Conservation (phyloP, 2,797 vertebrate genomes). For the Coregonus ussuriensis region DNA sequence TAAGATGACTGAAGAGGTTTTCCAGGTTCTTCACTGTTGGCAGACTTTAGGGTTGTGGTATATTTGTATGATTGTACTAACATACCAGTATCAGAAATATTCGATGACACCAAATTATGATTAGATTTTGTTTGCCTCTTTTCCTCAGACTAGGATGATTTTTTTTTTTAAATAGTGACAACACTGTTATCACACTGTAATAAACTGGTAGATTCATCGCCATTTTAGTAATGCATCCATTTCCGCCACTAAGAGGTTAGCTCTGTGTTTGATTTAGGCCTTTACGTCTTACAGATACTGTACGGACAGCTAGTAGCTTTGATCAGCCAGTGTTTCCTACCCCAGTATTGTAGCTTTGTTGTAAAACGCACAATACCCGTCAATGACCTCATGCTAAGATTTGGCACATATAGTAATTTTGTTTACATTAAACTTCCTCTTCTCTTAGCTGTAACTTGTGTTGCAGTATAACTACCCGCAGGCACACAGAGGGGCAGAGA, state of each 20-base stretch:
- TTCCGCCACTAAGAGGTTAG: not conserved
- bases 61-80: no score
- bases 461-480: not conserved
- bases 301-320: constrained; percentile 22
- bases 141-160: not conserved
- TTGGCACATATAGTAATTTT: constrained; percentile 43
- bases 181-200: not conserved
- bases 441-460: constrained; percentile 22
- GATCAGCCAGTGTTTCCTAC: constrained; percentile 38
- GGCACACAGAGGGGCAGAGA: constrained; percentile 8
- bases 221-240: not conserved
- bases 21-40: not conserved
- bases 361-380: constrained; percentile 30
- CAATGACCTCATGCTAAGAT: constrained; percentile 43
- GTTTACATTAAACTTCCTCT: constrained; percentile 54
- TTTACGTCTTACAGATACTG: not conserved
- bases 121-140: not conserved
- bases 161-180: not conserved
- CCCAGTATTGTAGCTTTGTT: no score
- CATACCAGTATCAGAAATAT: no score
- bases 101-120: no score
- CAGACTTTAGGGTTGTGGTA: not conserved
- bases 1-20: constrained; percentile 2
- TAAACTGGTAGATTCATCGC: not conserved
- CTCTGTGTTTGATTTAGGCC: not conserved